phyloP scores from a whole-genome alignment of 1,140 invertebrate species.

The Papilio helenus region DNA sequence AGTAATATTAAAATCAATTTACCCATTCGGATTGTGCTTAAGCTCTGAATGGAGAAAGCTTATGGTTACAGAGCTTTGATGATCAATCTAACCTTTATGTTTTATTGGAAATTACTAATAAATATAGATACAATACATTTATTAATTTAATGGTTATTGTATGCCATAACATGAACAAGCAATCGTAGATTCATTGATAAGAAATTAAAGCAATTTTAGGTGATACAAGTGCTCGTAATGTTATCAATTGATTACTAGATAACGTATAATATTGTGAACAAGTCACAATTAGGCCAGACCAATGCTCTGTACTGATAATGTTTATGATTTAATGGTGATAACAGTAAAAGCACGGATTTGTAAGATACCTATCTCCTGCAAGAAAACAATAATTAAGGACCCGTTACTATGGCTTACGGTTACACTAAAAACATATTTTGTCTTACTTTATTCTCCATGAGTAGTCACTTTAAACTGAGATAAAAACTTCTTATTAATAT shows the following conservation, averaged over 20 bases:
- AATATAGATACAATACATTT: not conserved
- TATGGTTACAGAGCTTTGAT: no score
- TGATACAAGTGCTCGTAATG: conserved; percentile 5
- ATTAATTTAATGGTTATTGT: conserved; percentile 14
- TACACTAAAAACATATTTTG: no score
- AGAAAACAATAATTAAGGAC: no score
- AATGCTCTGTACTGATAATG: not conserved
- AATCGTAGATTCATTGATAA: conserved; percentile 13
- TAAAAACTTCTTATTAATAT: no score
- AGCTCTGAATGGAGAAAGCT: not conserved
- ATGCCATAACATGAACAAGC: conserved; percentile 13
- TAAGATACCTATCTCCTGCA: not conserved
- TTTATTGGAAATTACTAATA: not conserved
- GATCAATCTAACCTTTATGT: no score
- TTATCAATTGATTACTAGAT: conserved; percentile 10
- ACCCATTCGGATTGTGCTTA: not conserved
- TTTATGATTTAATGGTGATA: not conserved
- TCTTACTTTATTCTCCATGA: no score
- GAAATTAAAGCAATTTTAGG: not conserved
- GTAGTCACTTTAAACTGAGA: no score
- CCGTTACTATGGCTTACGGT: no score
- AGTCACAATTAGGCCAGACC: not conserved
- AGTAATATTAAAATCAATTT: not conserved
- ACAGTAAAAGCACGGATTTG: not conserved
- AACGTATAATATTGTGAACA: not conserved